phyloP scores from a whole-genome alignment of 1,140 invertebrate genomes.

The Triops cancriformis region DNA sequence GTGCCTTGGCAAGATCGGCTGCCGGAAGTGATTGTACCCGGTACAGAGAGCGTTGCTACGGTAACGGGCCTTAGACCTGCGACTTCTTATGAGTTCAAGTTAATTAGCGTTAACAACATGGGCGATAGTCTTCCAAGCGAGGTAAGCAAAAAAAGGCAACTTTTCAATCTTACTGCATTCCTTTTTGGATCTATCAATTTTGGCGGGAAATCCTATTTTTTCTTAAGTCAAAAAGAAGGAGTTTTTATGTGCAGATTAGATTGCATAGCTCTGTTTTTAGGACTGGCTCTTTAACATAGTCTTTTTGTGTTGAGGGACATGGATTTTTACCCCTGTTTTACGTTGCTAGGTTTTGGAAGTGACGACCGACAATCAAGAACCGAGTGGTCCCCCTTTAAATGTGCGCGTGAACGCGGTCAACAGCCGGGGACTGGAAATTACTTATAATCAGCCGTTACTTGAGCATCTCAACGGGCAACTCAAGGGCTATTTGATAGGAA shows the following conservation, averaged over 20 bases:
- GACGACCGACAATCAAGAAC: slow-evolving; percentile 78
- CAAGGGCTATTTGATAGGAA: slow-evolving; percentile 86
- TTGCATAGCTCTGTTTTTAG: no score
- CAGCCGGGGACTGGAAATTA: slow-evolving; percentile 77
- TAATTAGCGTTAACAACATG: slow-evolving; percentile 1
- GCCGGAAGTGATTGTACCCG: neutral
- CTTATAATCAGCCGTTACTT: slow-evolving; percentile 77
- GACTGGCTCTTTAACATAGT: no score
- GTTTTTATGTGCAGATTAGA: no score
- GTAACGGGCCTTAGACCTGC: neutral
- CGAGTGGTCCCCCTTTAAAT: slow-evolving; percentile 73
- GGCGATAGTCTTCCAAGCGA: neutral
- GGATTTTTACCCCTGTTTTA: neutral
- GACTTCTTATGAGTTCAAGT: slow-evolving; percentile 7
- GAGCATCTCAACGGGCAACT: slow-evolving; percentile 86
- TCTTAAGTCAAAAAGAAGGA: no score
- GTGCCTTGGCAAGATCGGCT: slow-evolving; percentile 7
- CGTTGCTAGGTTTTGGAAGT: slow-evolving; percentile 63
- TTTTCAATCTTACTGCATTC: no score
- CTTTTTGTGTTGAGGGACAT: no score
- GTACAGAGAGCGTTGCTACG: neutral
- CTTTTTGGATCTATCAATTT: no score
- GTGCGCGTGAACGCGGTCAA: slow-evolving; percentile 76
- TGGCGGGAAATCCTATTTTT: no score
- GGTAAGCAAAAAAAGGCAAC: neutral